Evolutionary conservation across 2,113 vertebrate species (phyloP), one percentile per base, ranked within the genome.

Genomic region (Scolopax mira): DNA sequence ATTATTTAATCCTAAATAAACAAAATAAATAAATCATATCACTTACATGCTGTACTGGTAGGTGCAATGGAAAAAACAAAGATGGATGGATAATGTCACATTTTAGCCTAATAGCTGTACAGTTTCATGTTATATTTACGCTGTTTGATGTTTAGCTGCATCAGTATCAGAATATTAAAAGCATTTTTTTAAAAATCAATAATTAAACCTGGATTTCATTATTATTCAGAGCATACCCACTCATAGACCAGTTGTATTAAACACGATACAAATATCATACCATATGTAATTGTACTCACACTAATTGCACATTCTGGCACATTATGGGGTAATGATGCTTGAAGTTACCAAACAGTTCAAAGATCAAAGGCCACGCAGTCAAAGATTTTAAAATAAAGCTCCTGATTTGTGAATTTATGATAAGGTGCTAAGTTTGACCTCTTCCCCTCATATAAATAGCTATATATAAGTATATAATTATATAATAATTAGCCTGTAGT

Each of bases 281-380:
- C 5, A 2, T 75, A 81, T 61, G 90, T 84, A 90, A 94, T 71
- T 79, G 79, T 81, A n/a, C 80, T 94, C 42, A 7, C 62, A 51
- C 58, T 96, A 96, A 96, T 93, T 96, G 93, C 86, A 79, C 79
- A 51, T 90, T 90, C 90, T 90, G 86, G 86, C 90, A 85, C 83
- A 42, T 89, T 96, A 51, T 48, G 35, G 80, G 77, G 85, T 96
- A 97, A 95, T 94, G 96, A 96, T 93, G 90, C 96, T 96, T 94
- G 85, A 95, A 89, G 94, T 89, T 93, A 90, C 77, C 88, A 81
- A 96, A 92, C 92, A 96, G 96, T 95, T 94, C 96, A 97, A 94
- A 96, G 93, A 94, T 80, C 90, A 96, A 91, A 96, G 93, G 94
- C 70, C 96, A 95, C 0, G 0, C n/a, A 90, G 94, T 90, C 92